Conservation (phyloP, 1,140 invertebrate genomes). For the Dendrolimus kikuchii region DNA sequence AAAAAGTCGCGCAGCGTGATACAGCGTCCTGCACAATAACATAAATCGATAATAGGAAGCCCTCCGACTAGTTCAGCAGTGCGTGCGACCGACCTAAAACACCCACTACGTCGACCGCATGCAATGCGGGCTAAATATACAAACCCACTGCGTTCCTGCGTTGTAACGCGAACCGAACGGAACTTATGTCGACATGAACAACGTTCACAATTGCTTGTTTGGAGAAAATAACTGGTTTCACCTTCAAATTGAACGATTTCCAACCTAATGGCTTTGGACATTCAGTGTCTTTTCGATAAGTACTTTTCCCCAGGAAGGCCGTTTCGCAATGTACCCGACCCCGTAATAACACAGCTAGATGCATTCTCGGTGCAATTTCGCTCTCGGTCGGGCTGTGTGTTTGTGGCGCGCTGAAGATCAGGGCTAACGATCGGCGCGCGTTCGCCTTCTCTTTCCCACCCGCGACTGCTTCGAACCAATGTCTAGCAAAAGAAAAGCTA, state of each 20-base stretch:
- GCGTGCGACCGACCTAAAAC: conserved; percentile 69
- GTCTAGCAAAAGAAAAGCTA: conserved; percentile 66
- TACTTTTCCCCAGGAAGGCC: conserved; percentile 35
- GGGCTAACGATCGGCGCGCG: conserved; percentile 67
- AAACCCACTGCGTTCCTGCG: conserved; percentile 31
- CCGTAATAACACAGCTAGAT: conserved; percentile 68
- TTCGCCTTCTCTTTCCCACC: conserved; percentile 46
- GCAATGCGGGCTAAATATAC: conserved; percentile 70
- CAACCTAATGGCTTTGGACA: conserved; percentile 19
- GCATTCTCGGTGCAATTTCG: conserved; percentile 71
- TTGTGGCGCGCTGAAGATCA: conserved; percentile 71
- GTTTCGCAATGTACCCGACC: conserved; percentile 39
- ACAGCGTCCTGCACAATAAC: conserved; percentile 47
- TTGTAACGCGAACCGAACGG: conserved; percentile 29
- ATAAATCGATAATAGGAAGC: conserved; percentile 70
- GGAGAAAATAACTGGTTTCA: conserved; percentile 57
- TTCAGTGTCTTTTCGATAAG: conserved; percentile 29
- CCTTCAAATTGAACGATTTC: conserved; percentile 19
- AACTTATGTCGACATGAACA: conserved; percentile 49
- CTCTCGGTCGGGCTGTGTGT: conserved; percentile 70
- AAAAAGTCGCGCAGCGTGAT: conserved; percentile 27
- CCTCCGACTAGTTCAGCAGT: conserved; percentile 69
- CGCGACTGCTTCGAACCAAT: conserved; percentile 18
- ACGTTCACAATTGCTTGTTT: conserved; percentile 58
- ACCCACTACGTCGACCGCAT: conserved; percentile 52